These are phyloP conservation scores for human DNA, from an alignment of 2,113 vertebrate species.

Conservation along the genomic window GRCh38 chr1:146835501-146836000, in stretches of 20 bases:
- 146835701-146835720: neutral
- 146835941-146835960: slow-evolving; percentile 87
- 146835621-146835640: neutral
- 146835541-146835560: neutral
- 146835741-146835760: neutral
- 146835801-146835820: slow-evolving; percentile 74
- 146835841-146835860: slow-evolving; percentile 84
- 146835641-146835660: neutral
- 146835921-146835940: slow-evolving; percentile 87
- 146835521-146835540: neutral
- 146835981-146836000: neutral
- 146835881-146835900: slow-evolving; percentile 87
- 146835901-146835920: slow-evolving; percentile 86
- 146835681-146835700: neutral
- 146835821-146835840: slow-evolving; percentile 87
- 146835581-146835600: neutral
- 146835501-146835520: neutral
- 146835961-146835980: neutral
- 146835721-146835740: neutral
- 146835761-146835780: neutral
- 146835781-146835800: neutral
- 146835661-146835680: neutral
- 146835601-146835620: neutral
- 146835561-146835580: neutral
- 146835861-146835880: slow-evolving; percentile 86